These are phyloP conservation scores for Leptinotarsa rubiginosa DNA, from an alignment of 2,888 invertebrate species.

Conservation along the genomic window DNA sequence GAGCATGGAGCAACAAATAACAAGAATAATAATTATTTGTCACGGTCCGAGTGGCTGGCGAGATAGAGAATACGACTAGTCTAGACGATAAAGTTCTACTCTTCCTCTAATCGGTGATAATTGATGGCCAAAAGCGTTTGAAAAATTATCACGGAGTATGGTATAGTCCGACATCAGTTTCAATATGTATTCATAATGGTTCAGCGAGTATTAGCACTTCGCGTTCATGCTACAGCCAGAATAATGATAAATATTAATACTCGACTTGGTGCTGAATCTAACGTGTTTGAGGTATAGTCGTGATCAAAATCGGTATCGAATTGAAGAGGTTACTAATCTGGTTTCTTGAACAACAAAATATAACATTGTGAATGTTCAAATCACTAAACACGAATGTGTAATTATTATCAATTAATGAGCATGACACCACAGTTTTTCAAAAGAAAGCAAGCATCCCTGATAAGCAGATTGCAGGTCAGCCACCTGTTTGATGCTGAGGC, in stretches of 20 bases:
- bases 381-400: no score
- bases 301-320: neutral
- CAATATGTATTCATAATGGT: slow-evolving; percentile 41
- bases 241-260: slow-evolving; percentile 44
- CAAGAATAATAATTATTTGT: slow-evolving; percentile 27
- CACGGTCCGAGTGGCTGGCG: slow-evolving; percentile 32
- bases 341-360: no score
- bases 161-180: slow-evolving; percentile 39
- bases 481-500: no score
- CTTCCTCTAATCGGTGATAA: slow-evolving; percentile 43
- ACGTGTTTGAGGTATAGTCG: neutral
- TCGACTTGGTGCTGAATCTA: slow-evolving; percentile 32
- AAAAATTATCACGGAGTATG: slow-evolving; percentile 34
- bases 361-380: no score
- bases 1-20: slow-evolving; percentile 20
- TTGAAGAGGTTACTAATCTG: no score
- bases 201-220: slow-evolving; percentile 28
- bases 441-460: no score
- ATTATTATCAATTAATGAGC: no score
- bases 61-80: slow-evolving; percentile 40
- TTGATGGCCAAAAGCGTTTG: slow-evolving; percentile 21
- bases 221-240: slow-evolving; percentile 36
- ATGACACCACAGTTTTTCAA: no score
- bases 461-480: no score
- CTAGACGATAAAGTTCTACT: slow-evolving; percentile 40